These are phyloP conservation scores for Ceyx melanurus DNA, from an alignment of 2,113 vertebrate species.

Conservation along the genomic window DNA sequence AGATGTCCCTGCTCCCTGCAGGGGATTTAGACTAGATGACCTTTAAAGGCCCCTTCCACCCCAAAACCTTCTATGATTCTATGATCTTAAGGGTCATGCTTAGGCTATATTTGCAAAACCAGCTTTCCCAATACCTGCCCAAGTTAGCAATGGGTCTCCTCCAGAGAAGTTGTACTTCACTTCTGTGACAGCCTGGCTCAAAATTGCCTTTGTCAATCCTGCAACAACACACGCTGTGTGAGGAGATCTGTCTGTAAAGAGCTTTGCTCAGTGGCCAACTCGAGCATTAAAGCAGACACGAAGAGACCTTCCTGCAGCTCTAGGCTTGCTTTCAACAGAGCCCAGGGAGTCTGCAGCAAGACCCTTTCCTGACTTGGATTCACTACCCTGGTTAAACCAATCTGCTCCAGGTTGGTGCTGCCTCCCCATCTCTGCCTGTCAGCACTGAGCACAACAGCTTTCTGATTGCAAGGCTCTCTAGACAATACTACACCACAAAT, in stretches of 20 bases:
- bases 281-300: fast-evolving
- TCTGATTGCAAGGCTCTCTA: not conserved
- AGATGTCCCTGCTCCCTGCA: too few relatives aligned
- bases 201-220: not conserved
- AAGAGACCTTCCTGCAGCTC: not conserved
- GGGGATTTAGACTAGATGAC: not conserved
- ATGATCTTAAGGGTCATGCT: not conserved
- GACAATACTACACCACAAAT: not conserved
- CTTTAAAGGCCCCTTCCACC: not conserved
- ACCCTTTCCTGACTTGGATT: not conserved
- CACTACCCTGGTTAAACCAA: fast-evolving
- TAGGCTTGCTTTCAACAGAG: not conserved
- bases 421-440: not conserved
- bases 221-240: fast-evolving
- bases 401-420: not conserved
- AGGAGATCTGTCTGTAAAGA: not conserved
- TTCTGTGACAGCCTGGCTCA: fast-evolving
- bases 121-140: not conserved
- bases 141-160: not conserved
- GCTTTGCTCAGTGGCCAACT: not conserved
- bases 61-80: not conserved
- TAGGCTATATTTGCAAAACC: not conserved
- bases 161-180: not conserved
- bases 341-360: not conserved
- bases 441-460: not conserved